Percentiles rank a stretch among this genome's conserved stretches.
These are phyloP conservation scores for Brachyptera putata DNA, from an alignment of 2,888 invertebrate species.

Conservation along the genomic window DNA sequence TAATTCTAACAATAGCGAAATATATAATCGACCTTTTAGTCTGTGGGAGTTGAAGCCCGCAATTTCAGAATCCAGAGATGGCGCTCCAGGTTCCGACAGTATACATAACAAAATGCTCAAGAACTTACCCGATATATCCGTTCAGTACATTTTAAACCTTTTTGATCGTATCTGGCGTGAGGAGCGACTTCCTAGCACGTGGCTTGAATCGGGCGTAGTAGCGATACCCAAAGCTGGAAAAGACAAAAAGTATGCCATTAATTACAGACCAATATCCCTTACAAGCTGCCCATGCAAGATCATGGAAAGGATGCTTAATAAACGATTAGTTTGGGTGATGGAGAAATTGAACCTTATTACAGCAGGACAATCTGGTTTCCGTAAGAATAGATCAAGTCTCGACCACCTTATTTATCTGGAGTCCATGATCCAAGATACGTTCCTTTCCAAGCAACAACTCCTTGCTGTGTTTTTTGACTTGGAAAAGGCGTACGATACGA, in stretches of 20 bases:
- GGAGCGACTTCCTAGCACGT: slow-evolving; percentile 10
- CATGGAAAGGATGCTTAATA: slow-evolving; percentile 35
- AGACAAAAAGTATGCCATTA: slow-evolving; percentile 1
- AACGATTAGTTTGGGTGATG: slow-evolving; percentile 33
- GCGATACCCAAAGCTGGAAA: slow-evolving; percentile 11
- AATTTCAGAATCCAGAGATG: neutral
- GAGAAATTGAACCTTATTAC: slow-evolving; percentile 31
- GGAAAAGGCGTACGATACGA: slow-evolving; percentile 30
- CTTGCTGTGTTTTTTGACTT: slow-evolving; percentile 33
- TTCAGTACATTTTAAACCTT: slow-evolving; percentile 1
- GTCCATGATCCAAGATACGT: slow-evolving; percentile 31
- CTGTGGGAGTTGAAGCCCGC: slow-evolving; percentile 5
- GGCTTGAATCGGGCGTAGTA: slow-evolving; percentile 3
- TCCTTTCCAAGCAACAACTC: slow-evolving; percentile 32
- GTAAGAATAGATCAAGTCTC: neutral
- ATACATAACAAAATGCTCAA: slow-evolving; percentile 14
- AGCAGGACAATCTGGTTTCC: slow-evolving; percentile 24
- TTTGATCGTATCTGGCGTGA: slow-evolving; percentile 10
- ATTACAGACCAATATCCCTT: slow-evolving; percentile 36
- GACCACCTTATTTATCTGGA: slow-evolving; percentile 29
- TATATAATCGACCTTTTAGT: slow-evolving; percentile 7
- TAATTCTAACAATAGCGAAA: neutral
- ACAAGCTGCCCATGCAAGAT: slow-evolving; percentile 37
- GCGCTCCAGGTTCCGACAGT: slow-evolving; percentile 8
- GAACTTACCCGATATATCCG: neutral